Evolutionary conservation across 2,113 vertebrate genomes (phyloP), one percentile per base, ranked within the genome.

Genomic region (Rhabdomys dilectus): DNA sequence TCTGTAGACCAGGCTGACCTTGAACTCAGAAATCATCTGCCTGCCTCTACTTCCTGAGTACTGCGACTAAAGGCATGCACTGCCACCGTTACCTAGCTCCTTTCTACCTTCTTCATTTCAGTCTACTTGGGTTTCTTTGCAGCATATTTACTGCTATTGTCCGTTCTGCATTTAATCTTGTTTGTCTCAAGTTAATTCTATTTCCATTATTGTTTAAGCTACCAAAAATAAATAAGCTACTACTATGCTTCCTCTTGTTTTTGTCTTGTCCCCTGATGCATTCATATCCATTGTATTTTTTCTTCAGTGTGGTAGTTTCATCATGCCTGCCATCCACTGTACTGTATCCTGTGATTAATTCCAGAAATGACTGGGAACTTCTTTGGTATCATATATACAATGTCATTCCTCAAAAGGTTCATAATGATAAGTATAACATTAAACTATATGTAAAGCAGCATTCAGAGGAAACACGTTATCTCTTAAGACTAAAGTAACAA

Each of bases 81-180:
- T 16, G n/a, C 34, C 45, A 29, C 42, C 39, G 26, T 64, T 9
- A 77, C 26, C 81, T 58, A 42, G n/a, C 58, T 42, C 13, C 3
- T 8, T 62, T 62, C 22, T 7, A 19, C 21, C 64, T 92, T 75
- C 21, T 93, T 95, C 90, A 60, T 26, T 19, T 72, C 29, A 66
- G 3, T 80, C 84, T 81, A 10, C 21, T 96, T 93, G 96, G 89
- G 4, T 73, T 88, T 68, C 29, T 86, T 94, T 95, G 29, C 53
- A 84, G 53, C 22, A 62, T 53, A 62, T 26, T 78, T 77, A 70
- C 26, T 87, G 9, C 48, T 94, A 13, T 85, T 92, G 42, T 34
- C 10, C 26, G 51, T 39, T 88, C 73, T 88, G 0, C 64, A 22
- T 80, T 78, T 91, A 60, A 66, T 92, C 75, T 68, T 86, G 45